Conservation (phyloP, 2,113 vertebrate species). For the Anoplopoma fimbria region DNA sequence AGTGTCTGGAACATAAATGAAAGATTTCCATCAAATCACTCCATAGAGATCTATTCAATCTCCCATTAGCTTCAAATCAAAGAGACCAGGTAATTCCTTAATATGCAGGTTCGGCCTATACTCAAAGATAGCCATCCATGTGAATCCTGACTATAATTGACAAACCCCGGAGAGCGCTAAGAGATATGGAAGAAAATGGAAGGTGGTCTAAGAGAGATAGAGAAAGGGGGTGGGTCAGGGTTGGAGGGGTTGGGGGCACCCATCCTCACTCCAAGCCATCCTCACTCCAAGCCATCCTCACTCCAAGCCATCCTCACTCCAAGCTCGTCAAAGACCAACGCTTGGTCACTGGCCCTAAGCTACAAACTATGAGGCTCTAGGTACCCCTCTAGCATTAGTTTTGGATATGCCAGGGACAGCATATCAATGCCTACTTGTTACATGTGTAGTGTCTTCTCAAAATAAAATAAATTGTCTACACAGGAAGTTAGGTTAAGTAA, state of each 20-base stretch:
- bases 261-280: background rate
- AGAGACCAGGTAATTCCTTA: conserved; percentile 61
- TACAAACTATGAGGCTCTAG: background rate
- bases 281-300: too few species aligned
- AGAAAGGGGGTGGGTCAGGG: too few species aligned
- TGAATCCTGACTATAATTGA: conserved; percentile 51
- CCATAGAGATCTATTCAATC: conserved; percentile 64
- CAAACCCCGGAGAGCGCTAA: conserved; percentile 50
- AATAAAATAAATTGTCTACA: background rate
- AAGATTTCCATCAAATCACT: conserved; percentile 66
- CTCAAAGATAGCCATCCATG: conserved; percentile 64
- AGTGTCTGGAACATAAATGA: conserved; percentile 66
- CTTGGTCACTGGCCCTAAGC: background rate
- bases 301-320: background rate
- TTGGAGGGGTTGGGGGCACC: too few species aligned
- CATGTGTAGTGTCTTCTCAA: background rate
- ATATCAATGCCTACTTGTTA: background rate
- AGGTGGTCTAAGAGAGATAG: conserved; percentile 12
- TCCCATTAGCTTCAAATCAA: conserved; percentile 55
- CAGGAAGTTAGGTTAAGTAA: background rate
- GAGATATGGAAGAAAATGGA: conserved; percentile 39
- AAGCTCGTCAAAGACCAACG: background rate
- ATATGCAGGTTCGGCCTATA: conserved; percentile 48
- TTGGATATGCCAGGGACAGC: background rate
- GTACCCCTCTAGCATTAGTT: too few species aligned